A percentile compares a stretch with the other conserved stretches of the same genome.
Evolutionary conservation across 2,888 invertebrate genomes (phyloP).

Genomic region (Cryptosula pallasiana): DNA sequence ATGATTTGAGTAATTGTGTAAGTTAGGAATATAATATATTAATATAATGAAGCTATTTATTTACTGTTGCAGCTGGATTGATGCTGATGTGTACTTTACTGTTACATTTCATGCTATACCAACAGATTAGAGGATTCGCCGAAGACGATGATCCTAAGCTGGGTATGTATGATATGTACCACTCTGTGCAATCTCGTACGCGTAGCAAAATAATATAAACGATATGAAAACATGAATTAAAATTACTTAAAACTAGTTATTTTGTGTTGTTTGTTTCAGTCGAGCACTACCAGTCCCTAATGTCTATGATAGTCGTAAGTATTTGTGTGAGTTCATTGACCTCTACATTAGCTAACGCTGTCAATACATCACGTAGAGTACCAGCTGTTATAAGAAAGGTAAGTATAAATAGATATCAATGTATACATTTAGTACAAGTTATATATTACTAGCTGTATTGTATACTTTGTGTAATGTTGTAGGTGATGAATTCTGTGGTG

Average conservation of each 20-base stretch:
- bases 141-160: background rate
- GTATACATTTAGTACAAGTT: background rate
- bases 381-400: constrained; percentile 16
- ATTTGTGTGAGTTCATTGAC: background rate
- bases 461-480: background rate
- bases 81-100: background rate
- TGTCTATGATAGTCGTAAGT: constrained; percentile 10
- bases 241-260: too few relatives aligned
- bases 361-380: background rate
- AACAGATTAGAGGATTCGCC: constrained; percentile 8
- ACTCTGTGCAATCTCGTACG: too few relatives aligned
- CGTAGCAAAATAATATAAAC: too few relatives aligned
- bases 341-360: background rate
- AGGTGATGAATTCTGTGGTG: background rate
- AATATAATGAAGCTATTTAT: too few relatives aligned
- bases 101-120: background rate
- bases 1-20: too few relatives aligned
- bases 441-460: background rate
- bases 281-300: background rate
- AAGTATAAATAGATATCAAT: background rate
- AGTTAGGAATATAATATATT: too few relatives aligned
- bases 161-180: too few relatives aligned
- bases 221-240: too few relatives aligned
- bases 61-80: constrained; percentile 15
- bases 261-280: too few relatives aligned